A percentile compares a stretch with the other conserved stretches of the same genome.
These are phyloP conservation scores for Pollimyrus isidori DNA, from an alignment of 2,113 vertebrate genomes.

Conservation along the genomic window DNA sequence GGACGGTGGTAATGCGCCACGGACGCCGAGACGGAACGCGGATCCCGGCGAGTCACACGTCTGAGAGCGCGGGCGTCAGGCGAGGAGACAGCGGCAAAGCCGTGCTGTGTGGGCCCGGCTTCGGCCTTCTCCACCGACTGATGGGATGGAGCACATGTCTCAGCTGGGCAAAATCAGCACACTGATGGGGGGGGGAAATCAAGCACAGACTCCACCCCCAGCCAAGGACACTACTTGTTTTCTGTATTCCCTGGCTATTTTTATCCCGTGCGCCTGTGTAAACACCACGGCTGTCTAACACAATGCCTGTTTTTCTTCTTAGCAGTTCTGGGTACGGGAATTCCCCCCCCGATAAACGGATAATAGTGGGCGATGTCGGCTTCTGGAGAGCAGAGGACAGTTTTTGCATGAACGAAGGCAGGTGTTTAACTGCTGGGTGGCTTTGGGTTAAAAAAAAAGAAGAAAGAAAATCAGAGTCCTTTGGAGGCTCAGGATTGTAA, in stretches of 20 bases:
- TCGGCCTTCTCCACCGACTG: background rate
- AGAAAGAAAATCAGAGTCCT: background rate
- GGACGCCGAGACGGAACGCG: background rate
- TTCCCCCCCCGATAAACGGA: background rate
- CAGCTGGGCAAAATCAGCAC: constrained; percentile 7
- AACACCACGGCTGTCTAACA: background rate
- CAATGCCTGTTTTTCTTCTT: background rate
- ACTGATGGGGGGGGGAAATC: background rate
- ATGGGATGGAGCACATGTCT: constrained; percentile 14
- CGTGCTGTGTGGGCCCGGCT: background rate
- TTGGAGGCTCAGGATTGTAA: background rate
- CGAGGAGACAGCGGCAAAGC: background rate
- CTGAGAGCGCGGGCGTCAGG: background rate
- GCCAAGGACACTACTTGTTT: background rate
- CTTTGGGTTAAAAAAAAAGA: background rate
- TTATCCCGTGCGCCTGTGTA: background rate
- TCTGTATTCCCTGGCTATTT: background rate
- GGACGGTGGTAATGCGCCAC: constrained; percentile 1
- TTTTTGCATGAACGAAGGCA: background rate
- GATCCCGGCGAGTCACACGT: background rate
- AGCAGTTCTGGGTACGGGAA: background rate
- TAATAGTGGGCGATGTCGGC: background rate
- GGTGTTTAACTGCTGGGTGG: constrained; percentile 13
- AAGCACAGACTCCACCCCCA: background rate
- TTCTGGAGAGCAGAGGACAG: background rate